Percentiles rank a stretch among this genome's conserved stretches.
Conservation (phyloP, 2,113 vertebrate genomes). For the Vidua macroura region DNA sequence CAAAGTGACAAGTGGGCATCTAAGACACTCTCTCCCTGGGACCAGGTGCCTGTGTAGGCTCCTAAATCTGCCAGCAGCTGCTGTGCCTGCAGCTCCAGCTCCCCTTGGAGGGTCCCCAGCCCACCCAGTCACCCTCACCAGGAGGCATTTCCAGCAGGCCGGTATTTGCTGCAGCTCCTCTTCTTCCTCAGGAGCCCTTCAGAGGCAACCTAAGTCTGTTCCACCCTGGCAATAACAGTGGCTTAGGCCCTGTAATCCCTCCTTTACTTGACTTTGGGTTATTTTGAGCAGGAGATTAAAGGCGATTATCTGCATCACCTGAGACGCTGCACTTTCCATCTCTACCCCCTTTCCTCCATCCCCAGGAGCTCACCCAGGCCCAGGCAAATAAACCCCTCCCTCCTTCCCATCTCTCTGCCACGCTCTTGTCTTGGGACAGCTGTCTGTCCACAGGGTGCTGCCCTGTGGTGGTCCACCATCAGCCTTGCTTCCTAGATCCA, state of each 20-base stretch:
- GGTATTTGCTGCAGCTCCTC: neutral
- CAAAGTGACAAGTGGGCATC: neutral
- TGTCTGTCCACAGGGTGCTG: neutral
- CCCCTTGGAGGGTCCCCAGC: neutral
- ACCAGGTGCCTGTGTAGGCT: neutral
- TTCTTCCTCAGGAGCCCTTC: neutral
- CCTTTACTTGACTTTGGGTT: constrained; percentile 75
- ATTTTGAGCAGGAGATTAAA: constrained; percentile 81
- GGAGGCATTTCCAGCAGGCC: neutral
- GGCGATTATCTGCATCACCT: constrained; percentile 67
- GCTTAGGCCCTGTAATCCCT: constrained; percentile 72
- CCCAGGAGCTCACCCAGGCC: neutral
- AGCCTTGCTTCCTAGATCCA: neutral
- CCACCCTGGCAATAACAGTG: constrained; percentile 22
- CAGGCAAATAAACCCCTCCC: neutral
- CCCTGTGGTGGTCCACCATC: neutral
- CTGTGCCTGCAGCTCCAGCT: neutral
- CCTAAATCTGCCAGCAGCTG: neutral
- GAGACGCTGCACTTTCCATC: constrained; percentile 39
- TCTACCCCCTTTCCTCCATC: neutral
- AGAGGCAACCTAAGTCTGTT: constrained; percentile 35
- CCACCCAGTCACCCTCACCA: neutral
- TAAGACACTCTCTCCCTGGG: neutral
- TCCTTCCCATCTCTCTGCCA: neutral
- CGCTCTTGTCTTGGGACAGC: accelerated